Conservation (phyloP, 2,888 invertebrate genomes). For the Lymantria monacha region DNA sequence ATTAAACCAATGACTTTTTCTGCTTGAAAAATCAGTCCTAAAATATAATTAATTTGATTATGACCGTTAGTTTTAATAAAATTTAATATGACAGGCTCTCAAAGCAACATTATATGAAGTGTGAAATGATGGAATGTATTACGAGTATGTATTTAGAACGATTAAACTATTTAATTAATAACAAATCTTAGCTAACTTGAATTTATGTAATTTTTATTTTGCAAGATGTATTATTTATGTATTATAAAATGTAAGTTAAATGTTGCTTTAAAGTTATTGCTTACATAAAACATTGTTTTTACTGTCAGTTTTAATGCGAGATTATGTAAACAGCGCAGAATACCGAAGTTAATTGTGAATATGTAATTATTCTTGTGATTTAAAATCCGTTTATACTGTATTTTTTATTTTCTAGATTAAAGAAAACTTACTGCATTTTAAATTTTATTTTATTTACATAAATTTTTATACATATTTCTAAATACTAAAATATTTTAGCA, state of each 20-base stretch:
- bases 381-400: conserved; percentile 81
- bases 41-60: conserved; percentile 28
- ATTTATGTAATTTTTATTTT: conserved; percentile 79
- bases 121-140: conserved; percentile 49
- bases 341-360: conserved; percentile 79
- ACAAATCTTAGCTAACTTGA: conserved; percentile 77
- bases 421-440: conserved; percentile 77
- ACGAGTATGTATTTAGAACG: conserved; percentile 65
- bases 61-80: conserved; percentile 23
- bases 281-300: conserved; percentile 72
- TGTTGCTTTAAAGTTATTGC: conserved; percentile 79
- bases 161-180: conserved; percentile 72
- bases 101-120: conserved; percentile 41
- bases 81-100: conserved; percentile 51
- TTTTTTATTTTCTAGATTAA: conserved; percentile 83
- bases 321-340: conserved; percentile 65
- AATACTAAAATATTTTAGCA: no score
- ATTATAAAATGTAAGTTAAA: conserved; percentile 78
- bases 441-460: conserved; percentile 37
- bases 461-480: background rate
- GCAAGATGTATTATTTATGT: conserved; percentile 81
- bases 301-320: conserved; percentile 68
- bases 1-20: no score
- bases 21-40: conserved; percentile 47
- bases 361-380: conserved; percentile 83